A percentile compares a stretch with the other conserved stretches of the same genome.
phyloP scores from a whole-genome alignment of 2,797 vertebrate species.

The Varecia variegata region DNA sequence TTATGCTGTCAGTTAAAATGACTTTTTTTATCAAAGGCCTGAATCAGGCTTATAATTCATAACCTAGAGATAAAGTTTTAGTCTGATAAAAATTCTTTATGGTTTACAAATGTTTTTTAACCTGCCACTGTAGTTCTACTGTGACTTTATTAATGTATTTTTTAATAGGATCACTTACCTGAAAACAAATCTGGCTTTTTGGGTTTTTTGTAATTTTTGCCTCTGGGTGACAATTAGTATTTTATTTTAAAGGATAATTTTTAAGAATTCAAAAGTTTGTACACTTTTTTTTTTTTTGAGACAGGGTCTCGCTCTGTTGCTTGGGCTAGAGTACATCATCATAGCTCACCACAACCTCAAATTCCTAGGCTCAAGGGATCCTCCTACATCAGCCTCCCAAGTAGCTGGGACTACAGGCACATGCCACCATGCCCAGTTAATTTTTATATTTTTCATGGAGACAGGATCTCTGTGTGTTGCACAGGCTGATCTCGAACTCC shows the following conservation, averaged over 20 bases:
- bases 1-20: not conserved
- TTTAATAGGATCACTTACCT: not conserved
- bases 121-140: not conserved
- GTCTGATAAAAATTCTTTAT: not conserved
- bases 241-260: slow-evolving; percentile 1
- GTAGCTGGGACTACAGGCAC: not conserved
- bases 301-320: not conserved
- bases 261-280: not conserved
- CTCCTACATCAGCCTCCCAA: not conserved
- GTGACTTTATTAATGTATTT: not conserved
- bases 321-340: not conserved
- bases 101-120: not conserved
- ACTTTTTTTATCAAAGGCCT: not conserved
- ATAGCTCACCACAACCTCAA: not conserved
- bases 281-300: not conserved
- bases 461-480: not conserved
- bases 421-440: not conserved
- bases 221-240: not conserved
- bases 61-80: not conserved
- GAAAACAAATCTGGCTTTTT: not conserved
- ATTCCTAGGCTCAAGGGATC: not conserved
- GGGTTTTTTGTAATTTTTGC: not conserved
- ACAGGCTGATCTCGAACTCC: not conserved
- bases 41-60: not conserved
- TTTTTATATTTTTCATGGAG: not conserved